Conservation (phyloP, 2,888 invertebrate genomes). For the Megamerina dolium region DNA sequence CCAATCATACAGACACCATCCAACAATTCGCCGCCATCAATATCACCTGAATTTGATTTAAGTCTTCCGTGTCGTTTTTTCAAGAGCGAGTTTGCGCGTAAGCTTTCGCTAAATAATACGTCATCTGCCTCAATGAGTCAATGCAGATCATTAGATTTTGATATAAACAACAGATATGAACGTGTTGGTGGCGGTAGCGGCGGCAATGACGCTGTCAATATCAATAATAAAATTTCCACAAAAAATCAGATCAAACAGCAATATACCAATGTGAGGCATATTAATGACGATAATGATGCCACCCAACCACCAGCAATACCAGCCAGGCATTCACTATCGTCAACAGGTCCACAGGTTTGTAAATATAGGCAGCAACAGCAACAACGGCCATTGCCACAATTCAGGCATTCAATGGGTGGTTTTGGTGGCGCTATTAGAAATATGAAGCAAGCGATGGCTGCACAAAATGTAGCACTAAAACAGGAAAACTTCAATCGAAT, state of each 20-base stretch:
- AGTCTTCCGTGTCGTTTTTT: conserved; percentile 50
- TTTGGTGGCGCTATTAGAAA: no score
- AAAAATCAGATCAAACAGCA: no score
- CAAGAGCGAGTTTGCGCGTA: conserved; percentile 55
- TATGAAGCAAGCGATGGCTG: conserved; percentile 6
- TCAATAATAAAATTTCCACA: no score
- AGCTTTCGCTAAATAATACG: conserved; percentile 48
- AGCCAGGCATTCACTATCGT: conserved; percentile 27
- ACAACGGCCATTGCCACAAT: conserved; percentile 18
- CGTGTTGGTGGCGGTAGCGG: no score
- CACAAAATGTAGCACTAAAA: no score
- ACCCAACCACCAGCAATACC: conserved; percentile 36
- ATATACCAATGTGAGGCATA: conserved; percentile 11
- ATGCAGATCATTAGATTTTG: conserved; percentile 49
- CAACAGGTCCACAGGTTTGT: not conserved
- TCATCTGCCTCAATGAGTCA: conserved; percentile 21
- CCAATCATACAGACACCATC: conserved; percentile 5
- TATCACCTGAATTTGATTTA: conserved; percentile 46
- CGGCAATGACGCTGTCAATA: conserved; percentile 21
- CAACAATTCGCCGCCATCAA: conserved; percentile 12
- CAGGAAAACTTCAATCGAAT: no score
- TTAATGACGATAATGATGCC: conserved; percentile 20
- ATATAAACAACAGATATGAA: conserved; percentile 21
- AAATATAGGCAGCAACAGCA: conserved; percentile 14
- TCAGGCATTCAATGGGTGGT: conserved; percentile 5